Conservation (phyloP, 2,113 vertebrate species). For the Halcyon senegalensis region DNA sequence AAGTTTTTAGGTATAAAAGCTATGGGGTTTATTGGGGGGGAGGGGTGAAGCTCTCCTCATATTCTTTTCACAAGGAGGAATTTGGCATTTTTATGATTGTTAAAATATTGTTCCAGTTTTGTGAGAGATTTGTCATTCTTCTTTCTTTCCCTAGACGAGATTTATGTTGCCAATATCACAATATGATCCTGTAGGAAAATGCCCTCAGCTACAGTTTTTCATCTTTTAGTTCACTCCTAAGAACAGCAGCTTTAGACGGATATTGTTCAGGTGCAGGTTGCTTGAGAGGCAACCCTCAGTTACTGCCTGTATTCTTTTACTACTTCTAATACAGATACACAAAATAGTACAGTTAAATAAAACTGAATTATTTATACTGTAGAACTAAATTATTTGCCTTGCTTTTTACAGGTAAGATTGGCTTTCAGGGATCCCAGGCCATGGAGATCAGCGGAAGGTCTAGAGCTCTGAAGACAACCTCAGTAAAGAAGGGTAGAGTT, state of each 20-base stretch:
- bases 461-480: not conserved
- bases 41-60: not conserved
- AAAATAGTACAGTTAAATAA: not conserved
- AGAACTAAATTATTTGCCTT: not conserved
- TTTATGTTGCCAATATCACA: not conserved
- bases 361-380: not conserved
- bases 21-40: not conserved
- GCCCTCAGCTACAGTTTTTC: not conserved
- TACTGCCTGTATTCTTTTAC: not conserved
- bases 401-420: not conserved
- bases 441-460: not conserved
- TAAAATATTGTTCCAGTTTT: not conserved
- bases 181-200: not conserved
- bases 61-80: not conserved
- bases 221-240: not conserved
- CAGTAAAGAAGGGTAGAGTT: not conserved
- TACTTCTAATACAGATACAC: not conserved
- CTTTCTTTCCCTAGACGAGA: not conserved
- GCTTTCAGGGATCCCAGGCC: not conserved
- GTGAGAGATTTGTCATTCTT: not conserved
- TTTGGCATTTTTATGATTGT: not conserved
- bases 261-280: not conserved
- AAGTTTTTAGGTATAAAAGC: not conserved
- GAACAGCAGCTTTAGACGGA: not conserved
- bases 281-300: not conserved